A percentile compares a stretch with the other conserved stretches of the same genome.
phyloP scores from a whole-genome alignment of 64 coral and sea anemone species.

The Catalaphyllia jardinei region DNA sequence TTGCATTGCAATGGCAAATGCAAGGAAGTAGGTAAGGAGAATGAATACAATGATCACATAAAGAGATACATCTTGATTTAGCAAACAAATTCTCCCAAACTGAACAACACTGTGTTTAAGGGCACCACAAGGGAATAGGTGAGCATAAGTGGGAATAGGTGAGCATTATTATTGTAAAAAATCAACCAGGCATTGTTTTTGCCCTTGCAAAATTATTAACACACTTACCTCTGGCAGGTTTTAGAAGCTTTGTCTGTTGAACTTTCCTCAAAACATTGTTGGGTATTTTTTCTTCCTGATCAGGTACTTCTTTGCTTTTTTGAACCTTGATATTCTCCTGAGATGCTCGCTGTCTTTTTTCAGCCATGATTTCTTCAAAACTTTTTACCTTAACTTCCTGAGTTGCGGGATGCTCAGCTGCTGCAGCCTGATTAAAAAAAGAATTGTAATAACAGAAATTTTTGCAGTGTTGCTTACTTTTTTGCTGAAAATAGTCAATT shows the following conservation, averaged over 20 bases:
- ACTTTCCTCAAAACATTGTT: background rate
- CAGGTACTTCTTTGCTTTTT: background rate
- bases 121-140: too few species aligned
- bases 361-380: constrained; percentile 88
- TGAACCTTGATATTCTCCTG: background rate
- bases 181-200: too few species aligned
- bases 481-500: background rate
- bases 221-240: background rate
- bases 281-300: background rate
- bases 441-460: too few species aligned
- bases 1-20: too few species aligned
- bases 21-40: background rate
- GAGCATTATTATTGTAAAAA: too few species aligned
- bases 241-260: background rate
- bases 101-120: too few species aligned
- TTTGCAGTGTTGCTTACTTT: too few species aligned
- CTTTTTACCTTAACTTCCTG: constrained; percentile 65
- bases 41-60: background rate
- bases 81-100: too few species aligned
- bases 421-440: background rate
- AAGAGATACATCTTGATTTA: too few species aligned
- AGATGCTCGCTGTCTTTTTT: constrained; percentile 51
- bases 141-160: too few species aligned
- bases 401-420: constrained; percentile 1
- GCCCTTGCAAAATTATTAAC: too few species aligned